phyloP scores from a whole-genome alignment of 2,113 vertebrate genomes.

The Gavia stellata region DNA sequence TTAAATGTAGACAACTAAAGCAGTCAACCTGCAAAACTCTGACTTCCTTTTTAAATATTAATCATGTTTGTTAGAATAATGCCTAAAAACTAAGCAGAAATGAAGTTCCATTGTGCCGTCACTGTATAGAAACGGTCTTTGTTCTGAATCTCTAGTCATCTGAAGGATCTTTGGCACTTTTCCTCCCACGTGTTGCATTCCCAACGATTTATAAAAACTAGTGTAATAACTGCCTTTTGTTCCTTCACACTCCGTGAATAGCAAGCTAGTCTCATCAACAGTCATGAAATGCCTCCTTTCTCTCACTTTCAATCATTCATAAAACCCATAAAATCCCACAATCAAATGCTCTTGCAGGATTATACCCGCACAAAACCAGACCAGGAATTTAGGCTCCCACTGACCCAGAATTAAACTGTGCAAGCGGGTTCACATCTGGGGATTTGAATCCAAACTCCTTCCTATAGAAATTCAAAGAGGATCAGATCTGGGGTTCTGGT shows the following conservation, averaged over 20 bases:
- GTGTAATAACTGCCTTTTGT: not conserved
- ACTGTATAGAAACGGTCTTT: not conserved
- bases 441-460: conserved; percentile 35
- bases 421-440: not conserved
- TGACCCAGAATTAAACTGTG: conserved; percentile 24
- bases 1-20: not conserved
- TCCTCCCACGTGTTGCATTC: not conserved
- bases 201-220: not conserved
- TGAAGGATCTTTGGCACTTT: not conserved
- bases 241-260: not conserved
- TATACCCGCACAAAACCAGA: conserved; percentile 2
- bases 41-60: not conserved
- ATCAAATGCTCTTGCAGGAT: not conserved
- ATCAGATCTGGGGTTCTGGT: not conserved
- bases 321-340: conserved; percentile 20
- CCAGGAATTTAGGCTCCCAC: not conserved
- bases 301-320: conserved; percentile 11
- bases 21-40: not conserved
- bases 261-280: not conserved
- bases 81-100: not conserved
- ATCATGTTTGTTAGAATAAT: not conserved
- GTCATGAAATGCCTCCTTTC: not conserved
- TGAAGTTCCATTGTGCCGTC: not conserved
- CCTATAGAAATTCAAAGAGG: conserved; percentile 19
- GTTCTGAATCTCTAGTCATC: not conserved